Percentiles rank a stretch among this genome's conserved stretches.
Conservation (phyloP, 2,888 invertebrate genomes). For the Dryococelus australis region DNA sequence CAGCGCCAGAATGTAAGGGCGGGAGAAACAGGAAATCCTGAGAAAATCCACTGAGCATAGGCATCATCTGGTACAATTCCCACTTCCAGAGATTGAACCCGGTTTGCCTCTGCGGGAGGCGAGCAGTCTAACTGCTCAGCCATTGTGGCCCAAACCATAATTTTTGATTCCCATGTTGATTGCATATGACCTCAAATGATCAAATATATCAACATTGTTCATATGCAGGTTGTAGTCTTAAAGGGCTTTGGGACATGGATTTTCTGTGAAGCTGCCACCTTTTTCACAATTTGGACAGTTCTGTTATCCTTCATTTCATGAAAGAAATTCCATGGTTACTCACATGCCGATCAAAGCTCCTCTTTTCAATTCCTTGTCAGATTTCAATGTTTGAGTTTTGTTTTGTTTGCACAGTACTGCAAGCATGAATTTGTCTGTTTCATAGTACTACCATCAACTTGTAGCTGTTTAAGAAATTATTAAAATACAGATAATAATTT, state of each 20-base stretch:
- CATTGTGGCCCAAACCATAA: neutral
- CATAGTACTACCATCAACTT: neutral
- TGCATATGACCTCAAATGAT: conserved; percentile 51
- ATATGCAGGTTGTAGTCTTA: conserved; percentile 52
- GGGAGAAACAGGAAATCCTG: too few species aligned
- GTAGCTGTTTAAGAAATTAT: neutral
- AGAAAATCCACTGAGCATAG: too few species aligned
- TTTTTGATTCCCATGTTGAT: conserved; percentile 52
- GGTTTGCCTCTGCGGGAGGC: too few species aligned
- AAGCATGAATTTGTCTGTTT: neutral
- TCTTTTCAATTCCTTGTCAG: neutral
- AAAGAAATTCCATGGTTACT: conserved; percentile 42
- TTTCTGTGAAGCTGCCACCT: conserved; percentile 46
- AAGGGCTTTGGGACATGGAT: conserved; percentile 49
- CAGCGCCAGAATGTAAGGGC: too few species aligned
- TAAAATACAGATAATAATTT: conserved; percentile 44
- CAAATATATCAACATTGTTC: conserved; percentile 53
- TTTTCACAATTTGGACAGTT: conserved; percentile 45
- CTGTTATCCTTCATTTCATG: conserved; percentile 51
- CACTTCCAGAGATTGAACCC: too few species aligned
- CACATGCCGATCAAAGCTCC: conserved; percentile 21
- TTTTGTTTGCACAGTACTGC: neutral
- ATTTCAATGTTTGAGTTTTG: neutral
- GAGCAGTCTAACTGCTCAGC: too few species aligned
- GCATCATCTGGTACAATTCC: too few species aligned